Evolutionary conservation across 2,797 vertebrate genomes (phyloP).

Genomic region (Dermochelys coriacea): DNA sequence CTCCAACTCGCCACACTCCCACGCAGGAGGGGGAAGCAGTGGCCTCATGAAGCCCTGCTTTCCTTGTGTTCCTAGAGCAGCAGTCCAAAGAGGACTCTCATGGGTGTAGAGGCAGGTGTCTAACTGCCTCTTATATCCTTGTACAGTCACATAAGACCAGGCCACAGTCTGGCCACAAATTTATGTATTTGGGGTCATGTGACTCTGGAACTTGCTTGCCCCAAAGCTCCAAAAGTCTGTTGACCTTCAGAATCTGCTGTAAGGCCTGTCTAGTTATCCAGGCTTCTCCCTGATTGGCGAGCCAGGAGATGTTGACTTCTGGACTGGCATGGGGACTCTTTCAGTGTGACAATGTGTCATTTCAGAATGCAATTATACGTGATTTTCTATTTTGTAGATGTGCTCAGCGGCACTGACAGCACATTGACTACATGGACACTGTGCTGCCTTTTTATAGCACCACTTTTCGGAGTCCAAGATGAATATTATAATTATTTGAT

Average conservation of each 20-base stretch:
- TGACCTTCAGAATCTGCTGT: not conserved
- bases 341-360: not conserved
- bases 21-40: not conserved
- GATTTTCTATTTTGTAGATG: not conserved
- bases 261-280: not conserved
- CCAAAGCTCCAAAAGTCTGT: not conserved
- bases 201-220: not conserved
- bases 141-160: not conserved
- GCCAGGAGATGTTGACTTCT: not conserved
- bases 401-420: not conserved
- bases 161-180: not conserved
- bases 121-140: not conserved
- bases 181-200: not conserved
- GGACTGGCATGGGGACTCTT: not conserved
- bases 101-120: not conserved
- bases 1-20: not conserved
- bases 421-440: not conserved
- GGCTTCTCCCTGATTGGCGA: not conserved
- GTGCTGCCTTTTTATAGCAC: not conserved
- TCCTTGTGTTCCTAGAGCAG: not conserved
- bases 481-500: not conserved
- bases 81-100: not conserved
- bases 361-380: not conserved
- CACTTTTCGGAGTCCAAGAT: not conserved
- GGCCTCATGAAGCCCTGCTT: not conserved